A percentile compares a stretch with the other conserved stretches of the same genome.
phyloP scores from a whole-genome alignment of 2,113 vertebrate species.

The Antigone vipio region DNA sequence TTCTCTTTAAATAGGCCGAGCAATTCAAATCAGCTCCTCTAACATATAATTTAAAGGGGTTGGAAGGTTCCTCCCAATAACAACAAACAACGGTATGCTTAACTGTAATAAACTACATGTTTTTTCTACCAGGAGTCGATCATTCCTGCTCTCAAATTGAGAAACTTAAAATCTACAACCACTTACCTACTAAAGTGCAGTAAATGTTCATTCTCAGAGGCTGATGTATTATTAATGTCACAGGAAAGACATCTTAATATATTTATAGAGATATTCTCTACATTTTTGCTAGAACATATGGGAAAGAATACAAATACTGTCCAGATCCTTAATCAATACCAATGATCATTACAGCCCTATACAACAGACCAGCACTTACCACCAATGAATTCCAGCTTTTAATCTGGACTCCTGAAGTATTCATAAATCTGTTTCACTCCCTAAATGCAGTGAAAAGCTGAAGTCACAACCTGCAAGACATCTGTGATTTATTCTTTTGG shows the following conservation, averaged over 20 bases:
- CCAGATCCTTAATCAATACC: background rate
- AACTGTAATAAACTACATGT: background rate
- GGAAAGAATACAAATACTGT: background rate
- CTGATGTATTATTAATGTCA: constrained; percentile 1
- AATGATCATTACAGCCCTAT: background rate
- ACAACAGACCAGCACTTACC: background rate
- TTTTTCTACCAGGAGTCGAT: background rate
- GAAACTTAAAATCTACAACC: background rate
- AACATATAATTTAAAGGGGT: background rate
- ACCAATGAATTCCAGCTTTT: constrained; percentile 21
- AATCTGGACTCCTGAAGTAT: background rate
- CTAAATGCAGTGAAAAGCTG: constrained; percentile 23
- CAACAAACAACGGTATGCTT: background rate
- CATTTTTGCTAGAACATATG: background rate
- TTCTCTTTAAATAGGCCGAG: background rate
- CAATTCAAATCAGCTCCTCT: background rate
- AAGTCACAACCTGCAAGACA: constrained; percentile 10
- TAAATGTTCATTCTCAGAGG: background rate
- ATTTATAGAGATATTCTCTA: background rate
- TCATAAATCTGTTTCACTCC: constrained; percentile 42
- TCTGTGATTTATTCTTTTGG: constrained; percentile 45
- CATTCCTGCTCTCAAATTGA: background rate
- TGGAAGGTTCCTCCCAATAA: background rate
- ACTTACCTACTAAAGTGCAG: background rate
- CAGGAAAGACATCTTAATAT: background rate